Evolutionary conservation across 2,797 vertebrate species (phyloP), one percentile per base, ranked within the genome.

Genomic region (Amphiprion clarkii): DNA sequence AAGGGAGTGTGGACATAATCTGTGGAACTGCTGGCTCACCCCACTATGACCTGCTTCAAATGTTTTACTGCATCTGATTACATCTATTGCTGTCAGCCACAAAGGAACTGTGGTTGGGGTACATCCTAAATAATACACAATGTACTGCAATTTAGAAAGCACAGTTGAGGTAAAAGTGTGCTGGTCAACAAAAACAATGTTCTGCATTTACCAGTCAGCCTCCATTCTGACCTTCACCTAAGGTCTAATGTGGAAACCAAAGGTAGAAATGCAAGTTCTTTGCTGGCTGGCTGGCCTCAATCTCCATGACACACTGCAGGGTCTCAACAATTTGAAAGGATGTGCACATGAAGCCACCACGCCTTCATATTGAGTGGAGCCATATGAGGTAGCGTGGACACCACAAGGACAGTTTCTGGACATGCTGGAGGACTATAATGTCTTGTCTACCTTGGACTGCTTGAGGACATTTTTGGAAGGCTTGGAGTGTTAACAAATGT

Each of bases 21-120:
- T 84, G 60, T 76, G 65, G 64, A 82, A 79, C 72, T 80, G 83
- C 91, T 94, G 90, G 89, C 90, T 94, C 90, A 91, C 91, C 91
- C 82, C 62, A 68, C 79, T 2, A 61, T 84, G 92, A 93, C 87
- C 91, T 84, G 72, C 56, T 49, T 81, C 65, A 61, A 85, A 87
- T 89, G 71, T 83, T 86, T 93, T 85, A 83, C 79, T 78, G 67
- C 21, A 56, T 71, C 84, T 87, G 92, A 93, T 93, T 92, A 87
- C 80, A 94, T 94, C 93, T 93, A 82, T 84, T 84, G 77, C 85
- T 82, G 76, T 88, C 84, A 84, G 90, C 78, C 74, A 87, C 70
- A 82, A 81, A 82, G 74, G 72, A 74, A 63, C 25, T 74, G 73
- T 71, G 54, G 33, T 77, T 19, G 31, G 39, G 44, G 46, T 66